Base-by-base conservation (phyloP, 1,140 invertebrate genomes). In the Caenorhabditis briggsae region DNA sequence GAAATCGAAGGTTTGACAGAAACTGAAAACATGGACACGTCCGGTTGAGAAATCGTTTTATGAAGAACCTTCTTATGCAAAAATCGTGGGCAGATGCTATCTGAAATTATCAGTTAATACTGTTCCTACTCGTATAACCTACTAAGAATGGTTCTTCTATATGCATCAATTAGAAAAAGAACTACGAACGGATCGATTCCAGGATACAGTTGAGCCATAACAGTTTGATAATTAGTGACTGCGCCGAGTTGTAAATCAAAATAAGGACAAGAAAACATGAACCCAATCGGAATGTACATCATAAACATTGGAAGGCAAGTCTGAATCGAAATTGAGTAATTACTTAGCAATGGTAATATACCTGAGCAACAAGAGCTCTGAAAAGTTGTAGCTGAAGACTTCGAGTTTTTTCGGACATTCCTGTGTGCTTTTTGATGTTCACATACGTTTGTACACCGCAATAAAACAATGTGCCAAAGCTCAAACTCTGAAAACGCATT, bases 241-340 rank as follows among this genome's bases (percentile, higher is more conserved):
- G 64, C 64, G 1, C 64, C 64, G 9, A 70, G 41, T 46, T 43
- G 64, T 14, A 70, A 11, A 46, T 70, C 64, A 70, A 70, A 70
- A n/a, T 70, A 70, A 12, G 64, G 64, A 8, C 64, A 70, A 18
- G 64, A 70, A 18, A 70, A 70, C 64, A 70, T 70, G 64, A 70
- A 70, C 43, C 64, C 64, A 18, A 70, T 70, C 18, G 64, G 64
- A 5, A 70, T 70, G 41, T 70, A 70, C 64, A 70, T 70, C 64
- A 70, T 70, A 14, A 70, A n/a, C 64, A 70, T 70, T 43, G 64
- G 64, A 14, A 70, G 41, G 8, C 64, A 70, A 6, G 64, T 70
- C 64, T 70, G 59, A 64, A 64, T 25, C 11, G 33, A 33, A 64
- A 25, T 8, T 64, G 3, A 9, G 23, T 25, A 64, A 16, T 33